Conservation (phyloP, 2,888 invertebrate genomes). For the Thereva unica region DNA sequence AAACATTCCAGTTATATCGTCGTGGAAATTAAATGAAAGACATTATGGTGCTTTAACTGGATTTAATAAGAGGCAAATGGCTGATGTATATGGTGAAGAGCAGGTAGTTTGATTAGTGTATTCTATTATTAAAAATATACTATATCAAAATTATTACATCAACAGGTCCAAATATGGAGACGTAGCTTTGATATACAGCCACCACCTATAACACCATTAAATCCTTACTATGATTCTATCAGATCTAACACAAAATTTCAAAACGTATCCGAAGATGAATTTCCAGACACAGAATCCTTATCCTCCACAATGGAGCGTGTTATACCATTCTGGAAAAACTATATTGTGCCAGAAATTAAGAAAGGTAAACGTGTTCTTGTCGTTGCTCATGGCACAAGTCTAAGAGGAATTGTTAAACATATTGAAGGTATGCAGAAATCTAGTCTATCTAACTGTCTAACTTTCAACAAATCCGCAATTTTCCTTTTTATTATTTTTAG, state of each 20-base stretch:
- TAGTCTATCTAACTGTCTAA: no score
- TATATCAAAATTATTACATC: not conserved
- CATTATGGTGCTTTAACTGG: conserved; percentile 89
- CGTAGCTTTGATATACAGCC: conserved; percentile 82
- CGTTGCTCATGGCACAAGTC: conserved; percentile 85
- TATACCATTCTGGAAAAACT: conserved; percentile 84
- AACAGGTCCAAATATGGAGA: conserved; percentile 80
- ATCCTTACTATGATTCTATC: conserved; percentile 75
- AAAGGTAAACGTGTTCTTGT: conserved; percentile 78
- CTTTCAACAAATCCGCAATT: not conserved
- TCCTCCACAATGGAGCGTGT: conserved; percentile 81
- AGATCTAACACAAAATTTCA: conserved; percentile 76
- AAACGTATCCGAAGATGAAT: conserved; percentile 70
- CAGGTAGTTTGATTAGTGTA: conserved; percentile 61
- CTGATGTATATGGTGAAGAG: conserved; percentile 83
- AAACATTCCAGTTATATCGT: conserved; percentile 70
- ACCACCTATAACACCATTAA: conserved; percentile 76
- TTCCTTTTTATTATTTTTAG: conserved; percentile 54
- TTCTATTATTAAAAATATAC: not conserved
- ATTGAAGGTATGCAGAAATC: conserved; percentile 67
- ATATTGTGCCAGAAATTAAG: conserved; percentile 70
- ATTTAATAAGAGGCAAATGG: conserved; percentile 86
- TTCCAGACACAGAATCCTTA: conserved; percentile 82
- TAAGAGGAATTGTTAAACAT: conserved; percentile 84
- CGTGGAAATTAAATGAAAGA: conserved; percentile 86